Evolutionary conservation across 1,140 invertebrate species (phyloP).

Genomic region (Theocolax elegans): DNA sequence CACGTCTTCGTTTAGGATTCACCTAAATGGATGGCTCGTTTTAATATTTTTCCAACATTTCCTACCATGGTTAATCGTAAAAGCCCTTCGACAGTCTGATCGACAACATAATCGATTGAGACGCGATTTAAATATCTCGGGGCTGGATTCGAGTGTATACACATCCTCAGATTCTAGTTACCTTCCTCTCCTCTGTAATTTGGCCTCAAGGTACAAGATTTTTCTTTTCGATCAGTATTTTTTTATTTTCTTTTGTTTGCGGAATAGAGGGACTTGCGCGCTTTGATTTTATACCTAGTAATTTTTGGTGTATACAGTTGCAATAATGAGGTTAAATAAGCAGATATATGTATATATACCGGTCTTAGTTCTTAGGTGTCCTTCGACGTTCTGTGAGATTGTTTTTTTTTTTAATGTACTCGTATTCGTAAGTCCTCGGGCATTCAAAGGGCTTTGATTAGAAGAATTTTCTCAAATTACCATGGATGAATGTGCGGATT

Average conservation of each 20-base stretch:
- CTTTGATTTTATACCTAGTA: not conserved
- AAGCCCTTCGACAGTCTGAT: slow-evolving; percentile 30
- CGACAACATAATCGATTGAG: slow-evolving; percentile 34
- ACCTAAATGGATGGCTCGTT: no score
- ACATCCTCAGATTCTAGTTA: not conserved
- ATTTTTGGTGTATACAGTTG: not conserved
- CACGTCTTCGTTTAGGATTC: not conserved
- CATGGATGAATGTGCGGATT: no score
- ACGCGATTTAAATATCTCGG: slow-evolving; percentile 21
- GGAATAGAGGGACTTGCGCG: not conserved
- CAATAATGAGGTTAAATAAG: not conserved
- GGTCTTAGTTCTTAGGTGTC: not conserved
- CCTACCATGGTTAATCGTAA: no score
- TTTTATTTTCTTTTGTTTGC: not conserved
- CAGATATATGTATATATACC: no score
- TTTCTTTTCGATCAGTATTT: no score
- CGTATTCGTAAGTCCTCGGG: no score
- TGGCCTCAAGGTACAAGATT: not conserved
- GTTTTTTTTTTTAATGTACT: no score
- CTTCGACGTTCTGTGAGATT: no score
- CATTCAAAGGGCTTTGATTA: not conserved
- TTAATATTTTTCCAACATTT: no score
- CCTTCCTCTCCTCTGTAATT: slow-evolving; percentile 9
- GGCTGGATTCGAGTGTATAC: not conserved
- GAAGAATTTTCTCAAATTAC: not conserved